Conservation (phyloP, 2,797 vertebrate genomes). For the Echiichthys vipera region DNA sequence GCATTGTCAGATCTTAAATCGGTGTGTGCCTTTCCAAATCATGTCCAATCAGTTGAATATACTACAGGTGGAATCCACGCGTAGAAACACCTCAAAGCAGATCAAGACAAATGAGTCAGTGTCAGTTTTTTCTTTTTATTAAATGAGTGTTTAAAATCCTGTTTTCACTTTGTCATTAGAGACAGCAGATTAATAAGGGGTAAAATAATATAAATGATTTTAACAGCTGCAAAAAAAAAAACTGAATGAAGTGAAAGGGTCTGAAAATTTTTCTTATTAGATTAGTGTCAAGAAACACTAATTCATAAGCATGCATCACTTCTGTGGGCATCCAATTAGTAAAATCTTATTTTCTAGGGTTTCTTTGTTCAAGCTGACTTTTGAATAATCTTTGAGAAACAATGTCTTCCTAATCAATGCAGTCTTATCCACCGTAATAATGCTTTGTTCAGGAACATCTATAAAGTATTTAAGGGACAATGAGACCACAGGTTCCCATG, state of each 20-base stretch:
- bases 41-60: background rate
- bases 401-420: background rate
- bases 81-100: background rate
- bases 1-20: background rate
- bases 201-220: too few species aligned
- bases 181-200: too few species aligned
- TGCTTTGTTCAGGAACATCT: background rate
- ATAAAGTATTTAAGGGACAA: background rate
- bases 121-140: background rate
- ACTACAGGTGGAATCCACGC: background rate
- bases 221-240: too few species aligned
- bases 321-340: background rate
- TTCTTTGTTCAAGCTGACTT: background rate
- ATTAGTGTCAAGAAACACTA: background rate
- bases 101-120: background rate
- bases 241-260: background rate
- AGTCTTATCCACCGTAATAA: rapidly evolving
- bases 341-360: background rate
- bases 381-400: background rate
- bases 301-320: background rate
- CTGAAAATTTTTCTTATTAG: too few species aligned
- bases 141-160: background rate
- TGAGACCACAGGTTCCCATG: background rate
- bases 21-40: background rate
- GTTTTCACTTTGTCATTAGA: background rate